Evolutionary conservation across 1,140 invertebrate genomes (phyloP).

Genomic region (Bombus balteatus): DNA sequence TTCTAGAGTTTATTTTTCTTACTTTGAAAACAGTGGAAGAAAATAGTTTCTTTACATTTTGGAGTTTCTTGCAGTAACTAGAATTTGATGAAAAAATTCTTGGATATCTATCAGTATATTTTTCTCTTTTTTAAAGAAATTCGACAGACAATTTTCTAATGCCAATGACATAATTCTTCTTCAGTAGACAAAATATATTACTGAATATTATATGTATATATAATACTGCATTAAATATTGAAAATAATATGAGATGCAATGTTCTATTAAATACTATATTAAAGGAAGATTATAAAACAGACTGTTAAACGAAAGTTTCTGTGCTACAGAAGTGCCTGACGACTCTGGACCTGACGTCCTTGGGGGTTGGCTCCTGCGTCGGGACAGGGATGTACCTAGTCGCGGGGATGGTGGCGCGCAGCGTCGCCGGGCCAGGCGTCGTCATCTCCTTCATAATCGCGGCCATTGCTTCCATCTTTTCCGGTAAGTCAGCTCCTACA

Average conservation of each 20-base stretch:
- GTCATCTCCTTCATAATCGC: slow-evolving; percentile 95
- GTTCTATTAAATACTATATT: neutral
- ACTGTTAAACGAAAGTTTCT: neutral
- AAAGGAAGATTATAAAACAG: neutral
- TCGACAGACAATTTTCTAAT: too few relatives aligned
- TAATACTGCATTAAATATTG: neutral
- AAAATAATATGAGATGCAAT: neutral
- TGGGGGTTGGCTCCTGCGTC: slow-evolving; percentile 96
- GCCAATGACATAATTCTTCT: too few relatives aligned
- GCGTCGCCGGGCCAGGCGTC: slow-evolving; percentile 93
- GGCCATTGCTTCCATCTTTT: slow-evolving; percentile 94
- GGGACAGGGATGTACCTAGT: slow-evolving; percentile 97
- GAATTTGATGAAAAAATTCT: too few relatives aligned
- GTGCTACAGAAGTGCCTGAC: slow-evolving; percentile 92
- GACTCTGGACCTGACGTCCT: slow-evolving; percentile 93
- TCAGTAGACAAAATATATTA: too few relatives aligned
- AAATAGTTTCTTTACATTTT: too few relatives aligned
- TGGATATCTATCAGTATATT: too few relatives aligned
- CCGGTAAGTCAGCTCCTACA: slow-evolving; percentile 85
- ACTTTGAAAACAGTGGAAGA: too few relatives aligned
- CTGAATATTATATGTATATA: too few relatives aligned
- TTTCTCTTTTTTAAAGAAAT: too few relatives aligned
- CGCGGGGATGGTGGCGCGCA: slow-evolving; percentile 94
- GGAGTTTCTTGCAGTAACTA: too few relatives aligned
- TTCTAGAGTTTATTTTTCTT: too few relatives aligned